Evolutionary conservation across 1,140 invertebrate genomes (phyloP), one percentile per base, ranked within the genome.

Genomic region (Musca vetustissima): DNA sequence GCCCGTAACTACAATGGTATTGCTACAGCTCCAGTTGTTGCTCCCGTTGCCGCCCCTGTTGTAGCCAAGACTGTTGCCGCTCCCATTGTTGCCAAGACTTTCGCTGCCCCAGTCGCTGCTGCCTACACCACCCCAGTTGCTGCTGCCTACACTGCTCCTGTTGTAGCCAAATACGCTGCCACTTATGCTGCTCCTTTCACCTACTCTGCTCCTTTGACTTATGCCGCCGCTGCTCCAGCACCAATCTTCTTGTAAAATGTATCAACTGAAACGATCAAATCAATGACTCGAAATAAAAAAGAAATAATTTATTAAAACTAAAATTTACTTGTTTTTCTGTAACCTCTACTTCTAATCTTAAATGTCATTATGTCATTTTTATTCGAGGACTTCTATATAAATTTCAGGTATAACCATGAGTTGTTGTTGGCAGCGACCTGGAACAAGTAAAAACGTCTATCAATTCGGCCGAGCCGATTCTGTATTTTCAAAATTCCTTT

Each of bases 1-100:
- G 80, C 83, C 66, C 78, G 83, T 55, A 84, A 84, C 53, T 83
- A 76, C 68, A 83, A 83, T 74, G 83, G 77, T 74, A 65, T 65
- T 50, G 64, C 64, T 7, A 50, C 19, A 28, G 78, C 79, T 8
- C 81, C 73, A 25, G 53, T 79, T 32, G 72, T 78, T 36, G 76
- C 69, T 19, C 64, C 75, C 13, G 57, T 52, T 21, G 64, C 64
- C n/a, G 64, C 64, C 15, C 43, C 64, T n/a, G 43, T 65, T 49
- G 64, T 21, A 19, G 50, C 50, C 13, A 19, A 19, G 17, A 19
- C 78, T 8, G 71, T 75, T 11, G 66, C 72, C 50, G 66, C 69
- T 7, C 69, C 71, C 36, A 36, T 69, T 14, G 47, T 50, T 21
- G 65, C 68, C 21, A 66, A 65, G 11, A 68, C 55, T 21, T 17